Base-by-base conservation (phyloP, 1,140 invertebrate genomes). In the Ceratitis capitata region DNA sequence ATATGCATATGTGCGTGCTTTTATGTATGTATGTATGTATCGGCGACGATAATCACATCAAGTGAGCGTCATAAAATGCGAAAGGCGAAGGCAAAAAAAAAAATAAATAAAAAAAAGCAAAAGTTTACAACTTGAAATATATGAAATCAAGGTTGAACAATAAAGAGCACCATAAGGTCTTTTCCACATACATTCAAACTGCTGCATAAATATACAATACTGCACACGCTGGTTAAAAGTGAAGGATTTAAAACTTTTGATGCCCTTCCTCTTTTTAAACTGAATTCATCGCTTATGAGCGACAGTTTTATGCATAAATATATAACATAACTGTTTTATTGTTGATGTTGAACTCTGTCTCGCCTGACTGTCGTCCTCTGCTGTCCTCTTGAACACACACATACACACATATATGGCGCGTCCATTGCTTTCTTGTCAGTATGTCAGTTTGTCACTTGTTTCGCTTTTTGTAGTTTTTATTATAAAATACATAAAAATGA, bases 371-470 rank as follows among this genome's bases (percentile, higher is more conserved):
- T 23, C 16, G 69, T 78, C 39, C 39, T n/a, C n/a, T n/a, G n/a
- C n/a, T 47, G 35, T 78, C 69, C 39, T 23, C 69, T 69, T 39
- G n/a, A 5, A 19, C 23, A 45, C 12, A 5, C 26, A 26, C 39
- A 7, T 26, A 19, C n/a, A 45, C n/a, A n/a, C 9, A 19, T 19
- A 23, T n/a, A 78, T 26, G 69, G 32, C 7, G 39, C 39, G 69
- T 45, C 56, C 69, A n/a, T 42, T 78, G 39, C 39, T n/a, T 19
- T 45, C 69, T 78, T 78, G 69, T 47, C 69, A 78, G 39, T 78
- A 45, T 78, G 69, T 78, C 69, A 78, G 39, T 78, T 78, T 78
- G 69, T 78, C 69, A 47, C 69, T 78, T 78, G 69, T 78, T 39
- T 78, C 69, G 69, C 39, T 16, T 78, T 78, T 78, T 78, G 19